Percentiles rank a stretch among this genome's conserved stretches.
These are phyloP conservation scores for Scaptomyza parva DNA, from an alignment of 2,888 invertebrate species.

Conservation along the genomic window DNA sequence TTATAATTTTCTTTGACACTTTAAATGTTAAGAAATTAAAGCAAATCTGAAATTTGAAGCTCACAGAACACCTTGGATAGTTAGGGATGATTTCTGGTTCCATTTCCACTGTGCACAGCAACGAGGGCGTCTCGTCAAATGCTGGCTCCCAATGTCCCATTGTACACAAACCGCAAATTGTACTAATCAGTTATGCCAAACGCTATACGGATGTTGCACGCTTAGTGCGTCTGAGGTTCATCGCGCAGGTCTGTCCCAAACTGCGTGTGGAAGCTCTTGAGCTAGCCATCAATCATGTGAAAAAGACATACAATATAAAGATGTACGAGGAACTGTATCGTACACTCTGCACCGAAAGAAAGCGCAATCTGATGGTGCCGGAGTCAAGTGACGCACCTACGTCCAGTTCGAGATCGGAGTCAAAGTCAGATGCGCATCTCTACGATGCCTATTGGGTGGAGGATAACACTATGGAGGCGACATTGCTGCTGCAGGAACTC, in stretches of 20 bases:
- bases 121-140: neutral
- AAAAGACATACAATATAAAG: slow-evolving; percentile 61
- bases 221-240: slow-evolving; percentile 57
- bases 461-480: slow-evolving; percentile 64
- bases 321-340: slow-evolving; percentile 61
- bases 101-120: slow-evolving; percentile 1
- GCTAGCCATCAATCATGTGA: slow-evolving; percentile 61
- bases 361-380: slow-evolving; percentile 3
- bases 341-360: slow-evolving; percentile 36
- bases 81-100: slow-evolving; percentile 42
- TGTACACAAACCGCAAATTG: slow-evolving; percentile 40
- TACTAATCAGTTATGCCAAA: slow-evolving; percentile 52
- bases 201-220: slow-evolving; percentile 56
- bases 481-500: slow-evolving; percentile 63
- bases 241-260: slow-evolving; percentile 64
- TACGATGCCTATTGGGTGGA: slow-evolving; percentile 66
- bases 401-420: neutral
- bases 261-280: slow-evolving; percentile 58
- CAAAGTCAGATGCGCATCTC: neutral
- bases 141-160: slow-evolving; percentile 7
- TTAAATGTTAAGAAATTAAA: neutral
- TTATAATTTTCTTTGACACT: neutral
- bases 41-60: neutral
- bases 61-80: neutral
- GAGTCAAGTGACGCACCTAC: slow-evolving; percentile 15